These are phyloP conservation scores for Apantesis nais DNA, from an alignment of 2,888 invertebrate species.

Conservation along the genomic window DNA sequence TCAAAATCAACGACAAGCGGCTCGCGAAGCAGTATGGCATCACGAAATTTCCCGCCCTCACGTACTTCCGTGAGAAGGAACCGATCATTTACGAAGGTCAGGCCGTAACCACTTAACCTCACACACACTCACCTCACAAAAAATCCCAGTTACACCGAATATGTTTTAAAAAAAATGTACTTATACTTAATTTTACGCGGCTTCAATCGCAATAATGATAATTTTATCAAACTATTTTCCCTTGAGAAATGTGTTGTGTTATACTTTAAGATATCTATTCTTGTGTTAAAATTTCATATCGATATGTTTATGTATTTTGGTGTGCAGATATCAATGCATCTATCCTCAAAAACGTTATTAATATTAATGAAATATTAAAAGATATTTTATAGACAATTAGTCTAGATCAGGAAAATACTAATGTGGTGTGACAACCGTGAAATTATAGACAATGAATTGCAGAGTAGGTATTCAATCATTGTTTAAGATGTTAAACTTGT, in stretches of 20 bases:
- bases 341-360: background rate
- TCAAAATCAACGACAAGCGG: conserved; percentile 98
- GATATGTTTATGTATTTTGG: background rate
- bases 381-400: background rate
- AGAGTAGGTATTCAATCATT: background rate
- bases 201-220: background rate
- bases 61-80: conserved; percentile 98
- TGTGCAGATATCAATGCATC: background rate
- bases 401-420: background rate
- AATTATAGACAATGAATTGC: background rate
- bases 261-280: no score
- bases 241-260: no score
- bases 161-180: no score
- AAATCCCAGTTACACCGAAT: background rate
- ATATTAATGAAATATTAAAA: background rate
- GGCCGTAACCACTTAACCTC: conserved; percentile 15
- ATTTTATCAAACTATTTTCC: background rate
- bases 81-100: conserved; percentile 98
- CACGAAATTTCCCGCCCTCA: conserved; percentile 97
- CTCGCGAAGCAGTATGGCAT: conserved; percentile 98
- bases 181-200: background rate
- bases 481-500: background rate
- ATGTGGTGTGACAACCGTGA: background rate
- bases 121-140: background rate
- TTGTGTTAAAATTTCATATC: background rate